Evolutionary conservation across 2,888 invertebrate genomes (phyloP), one percentile per base, ranked within the genome.

Genomic region (Sepiola atlantica): DNA sequence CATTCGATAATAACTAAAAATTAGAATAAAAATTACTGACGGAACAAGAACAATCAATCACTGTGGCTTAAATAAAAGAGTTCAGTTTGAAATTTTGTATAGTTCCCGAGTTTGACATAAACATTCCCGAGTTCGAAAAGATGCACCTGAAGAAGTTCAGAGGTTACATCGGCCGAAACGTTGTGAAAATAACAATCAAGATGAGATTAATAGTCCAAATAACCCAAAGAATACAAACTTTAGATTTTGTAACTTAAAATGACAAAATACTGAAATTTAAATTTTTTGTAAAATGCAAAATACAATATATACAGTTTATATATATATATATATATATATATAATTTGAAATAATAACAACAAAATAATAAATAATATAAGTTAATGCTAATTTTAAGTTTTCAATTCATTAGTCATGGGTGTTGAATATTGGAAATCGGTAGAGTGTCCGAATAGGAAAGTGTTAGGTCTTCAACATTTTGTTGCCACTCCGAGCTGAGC

Each of bases 371-470:
- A 45, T 45, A 45, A 45, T 45, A 45, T 45, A 77, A 77, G n/a
- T 77, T 77, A 77, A n/a, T 77, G 16, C 16, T 77, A 77, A 18
- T 77, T 77, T 77, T n/a, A n/a, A 77, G n/a, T 77, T 35, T n/a
- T 92, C 55, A 21, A 92, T 45, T 20, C 55, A 55, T 92, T 92
- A 20, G 54, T 20, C n/a, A 92, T 14, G 28, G 92, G 55, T 45
- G 92, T 92, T 55, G 92, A 45, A 28, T 55, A 92, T 1, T 45
- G 92, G n/a, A 92, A 54, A 92, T 92, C n/a, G 28, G 92, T 92
- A 54, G 92, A 55, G 92, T 92, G 92, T 92, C 45, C 12, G 92
- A 55, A 32, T 54, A 54, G 55, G 54, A 92, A 4, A 92, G 55
- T 4, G 92, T 55, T 18, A 54, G 54, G 54, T 92, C 92, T 55